phyloP scores from a whole-genome alignment of 1,140 invertebrate species.

The Frieseomelitta varia region DNA sequence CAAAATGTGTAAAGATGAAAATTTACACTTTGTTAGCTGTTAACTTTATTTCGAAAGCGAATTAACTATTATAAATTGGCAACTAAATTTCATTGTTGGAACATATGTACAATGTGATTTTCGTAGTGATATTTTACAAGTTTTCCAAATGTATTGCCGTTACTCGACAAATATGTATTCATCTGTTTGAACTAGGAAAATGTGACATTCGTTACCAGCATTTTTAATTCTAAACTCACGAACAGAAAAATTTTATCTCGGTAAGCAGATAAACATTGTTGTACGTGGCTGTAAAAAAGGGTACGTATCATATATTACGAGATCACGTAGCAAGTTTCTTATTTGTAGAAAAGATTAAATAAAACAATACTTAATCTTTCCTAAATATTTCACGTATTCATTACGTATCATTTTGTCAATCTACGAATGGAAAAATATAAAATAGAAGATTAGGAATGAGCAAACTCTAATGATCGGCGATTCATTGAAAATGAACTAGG shows the following conservation, averaged over 20 bases:
- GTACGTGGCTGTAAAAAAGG: constrained; percentile 12
- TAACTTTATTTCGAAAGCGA: background rate
- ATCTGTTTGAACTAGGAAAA: background rate
- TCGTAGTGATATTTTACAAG: too few species aligned
- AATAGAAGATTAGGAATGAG: too few species aligned
- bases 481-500: too few species aligned
- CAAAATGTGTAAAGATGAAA: too few species aligned
- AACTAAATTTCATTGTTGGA: background rate
- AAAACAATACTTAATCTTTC: background rate
- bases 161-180: background rate
- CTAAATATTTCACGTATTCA: background rate
- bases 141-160: background rate
- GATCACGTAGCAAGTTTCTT: background rate
- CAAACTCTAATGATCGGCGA: too few species aligned
- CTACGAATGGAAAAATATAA: background rate
- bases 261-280: background rate
- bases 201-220: background rate
- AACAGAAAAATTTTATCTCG: constrained; percentile 22
- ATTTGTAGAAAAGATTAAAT: constrained; percentile 6
- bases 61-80: background rate
- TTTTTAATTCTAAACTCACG: background rate
- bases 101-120: background rate
- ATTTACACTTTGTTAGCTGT: background rate
- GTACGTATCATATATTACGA: background rate
- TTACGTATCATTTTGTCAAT: background rate